Percentiles rank a stretch among this genome's conserved stretches.
These are phyloP conservation scores for Parazoanthus atlanticus DNA, from an alignment of 92 coral and sea anemone species.

Conservation along the genomic window DNA sequence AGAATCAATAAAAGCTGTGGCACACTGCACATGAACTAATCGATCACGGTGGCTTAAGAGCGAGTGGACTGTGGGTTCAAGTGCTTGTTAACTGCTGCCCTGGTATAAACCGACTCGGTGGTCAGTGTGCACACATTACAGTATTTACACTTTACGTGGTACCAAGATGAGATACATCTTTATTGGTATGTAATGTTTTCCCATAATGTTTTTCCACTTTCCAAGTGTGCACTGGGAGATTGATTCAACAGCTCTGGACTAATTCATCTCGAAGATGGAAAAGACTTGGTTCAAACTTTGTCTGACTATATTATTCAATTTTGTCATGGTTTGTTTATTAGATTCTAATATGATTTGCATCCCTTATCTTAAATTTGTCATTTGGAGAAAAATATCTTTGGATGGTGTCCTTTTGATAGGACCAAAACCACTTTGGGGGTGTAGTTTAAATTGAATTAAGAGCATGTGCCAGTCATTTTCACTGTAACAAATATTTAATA, in stretches of 20 bases:
- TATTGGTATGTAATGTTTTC: slow-evolving; percentile 13
- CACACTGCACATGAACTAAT: neutral
- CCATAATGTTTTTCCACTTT: neutral
- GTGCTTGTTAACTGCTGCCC: slow-evolving; percentile 9
- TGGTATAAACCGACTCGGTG: neutral
- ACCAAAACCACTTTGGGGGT: neutral
- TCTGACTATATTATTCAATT: no score
- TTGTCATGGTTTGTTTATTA: neutral
- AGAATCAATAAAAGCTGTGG: slow-evolving; percentile 19
- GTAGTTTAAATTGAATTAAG: neutral
- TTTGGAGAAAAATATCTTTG: neutral
- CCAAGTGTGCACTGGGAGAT: neutral
- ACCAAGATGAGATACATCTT: slow-evolving; percentile 33
- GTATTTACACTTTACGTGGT: neutral
- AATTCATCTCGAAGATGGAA: neutral
- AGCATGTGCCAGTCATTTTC: neutral
- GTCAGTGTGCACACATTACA: neutral
- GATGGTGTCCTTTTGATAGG: neutral
- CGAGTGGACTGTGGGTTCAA: slow-evolving; percentile 2
- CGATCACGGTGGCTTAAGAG: neutral
- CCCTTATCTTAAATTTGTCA: neutral
- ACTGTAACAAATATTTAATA: neutral
- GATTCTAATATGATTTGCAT: neutral
- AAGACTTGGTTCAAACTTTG: neutral
- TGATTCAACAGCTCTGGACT: no score